A percentile compares a stretch with the other conserved stretches of the same genome.
Conservation (phyloP, 1,140 invertebrate genomes). For the Bilobella aurantiaca region DNA sequence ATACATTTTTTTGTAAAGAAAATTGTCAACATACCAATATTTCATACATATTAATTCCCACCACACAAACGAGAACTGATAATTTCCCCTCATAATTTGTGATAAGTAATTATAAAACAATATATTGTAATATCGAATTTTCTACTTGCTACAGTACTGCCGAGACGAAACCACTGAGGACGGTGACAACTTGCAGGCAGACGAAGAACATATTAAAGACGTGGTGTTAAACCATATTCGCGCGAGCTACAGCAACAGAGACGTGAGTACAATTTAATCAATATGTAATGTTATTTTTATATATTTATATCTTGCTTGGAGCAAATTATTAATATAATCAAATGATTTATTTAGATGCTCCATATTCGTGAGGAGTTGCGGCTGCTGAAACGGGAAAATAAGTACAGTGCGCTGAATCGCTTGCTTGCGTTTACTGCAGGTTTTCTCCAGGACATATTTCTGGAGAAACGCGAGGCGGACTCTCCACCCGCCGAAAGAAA, state of each 20-base stretch:
- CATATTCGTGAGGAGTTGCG: conserved; percentile 11
- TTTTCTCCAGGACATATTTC: conserved; percentile 8
- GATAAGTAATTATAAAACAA: not conserved
- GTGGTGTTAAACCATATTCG: not conserved
- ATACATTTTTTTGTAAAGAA: too few species aligned
- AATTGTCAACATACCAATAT: too few species aligned
- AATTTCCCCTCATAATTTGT: not conserved
- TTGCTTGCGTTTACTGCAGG: conserved; percentile 2
- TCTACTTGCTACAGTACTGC: conserved; percentile 10
- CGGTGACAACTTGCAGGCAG: not conserved
- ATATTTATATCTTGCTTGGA: too few species aligned
- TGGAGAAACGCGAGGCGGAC: not conserved
- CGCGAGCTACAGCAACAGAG: conserved; percentile 9
- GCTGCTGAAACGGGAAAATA: conserved; percentile 1
- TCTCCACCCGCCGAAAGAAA: too few species aligned
- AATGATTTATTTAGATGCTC: conserved; percentile 11
- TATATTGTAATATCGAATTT: too few species aligned
- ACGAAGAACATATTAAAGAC: conserved; percentile 10
- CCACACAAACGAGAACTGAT: not conserved
- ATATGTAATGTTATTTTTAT: not conserved
- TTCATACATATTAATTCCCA: too few species aligned
- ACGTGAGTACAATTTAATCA: conserved; percentile 2
- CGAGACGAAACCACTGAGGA: conserved; percentile 11
- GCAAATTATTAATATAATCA: too few species aligned
- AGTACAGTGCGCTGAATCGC: conserved; percentile 4